Evolutionary conservation across 2,797 vertebrate genomes (phyloP).

Genomic region (Ataeniobius toweri): DNA sequence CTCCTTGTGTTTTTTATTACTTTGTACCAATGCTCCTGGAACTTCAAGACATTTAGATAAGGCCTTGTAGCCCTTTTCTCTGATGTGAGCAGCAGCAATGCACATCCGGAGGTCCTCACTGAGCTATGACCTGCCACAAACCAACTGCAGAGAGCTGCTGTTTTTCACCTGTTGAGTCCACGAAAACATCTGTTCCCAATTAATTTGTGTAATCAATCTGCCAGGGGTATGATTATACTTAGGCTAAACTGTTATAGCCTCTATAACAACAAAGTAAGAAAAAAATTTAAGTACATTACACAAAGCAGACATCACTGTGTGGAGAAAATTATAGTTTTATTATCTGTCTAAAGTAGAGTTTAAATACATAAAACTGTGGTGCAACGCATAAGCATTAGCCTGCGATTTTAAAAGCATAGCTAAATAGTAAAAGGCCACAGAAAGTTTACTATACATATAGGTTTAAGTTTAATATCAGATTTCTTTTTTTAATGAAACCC

Average conservation of each 20-base stretch:
- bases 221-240: not conserved
- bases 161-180: not conserved
- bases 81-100: not conserved
- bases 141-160: too few relatives aligned
- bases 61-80: not conserved
- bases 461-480: not conserved
- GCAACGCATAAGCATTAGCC: conserved; percentile 2
- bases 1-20: not conserved
- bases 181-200: not conserved
- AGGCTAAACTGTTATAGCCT: not conserved
- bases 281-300: not conserved
- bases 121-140: not conserved
- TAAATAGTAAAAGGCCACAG: conserved; percentile 34
- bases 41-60: not conserved
- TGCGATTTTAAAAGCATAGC: not conserved
- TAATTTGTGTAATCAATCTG: not conserved
- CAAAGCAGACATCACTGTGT: not conserved
- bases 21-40: not conserved
- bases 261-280: not conserved
- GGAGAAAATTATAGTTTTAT: not conserved
- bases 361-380: not conserved
- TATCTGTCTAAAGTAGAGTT: not conserved
- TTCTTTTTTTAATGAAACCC: not conserved
- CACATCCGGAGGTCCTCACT: not conserved
- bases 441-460: not conserved